Conservation (phyloP, 2,888 invertebrate species). For the Cataglyphis livida region DNA sequence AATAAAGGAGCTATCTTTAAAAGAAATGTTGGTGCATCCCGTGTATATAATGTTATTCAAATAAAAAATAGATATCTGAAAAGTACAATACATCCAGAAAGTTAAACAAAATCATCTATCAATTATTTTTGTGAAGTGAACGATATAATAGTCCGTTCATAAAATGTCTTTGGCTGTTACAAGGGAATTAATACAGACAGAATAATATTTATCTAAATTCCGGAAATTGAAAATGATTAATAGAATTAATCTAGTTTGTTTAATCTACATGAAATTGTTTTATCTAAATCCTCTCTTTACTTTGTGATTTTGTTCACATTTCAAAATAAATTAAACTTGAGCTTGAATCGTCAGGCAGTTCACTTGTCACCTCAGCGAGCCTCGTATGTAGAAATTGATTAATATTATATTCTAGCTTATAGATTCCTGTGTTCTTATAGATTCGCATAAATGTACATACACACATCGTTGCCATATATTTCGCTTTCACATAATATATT, state of each 20-base stretch:
- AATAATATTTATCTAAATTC: constrained; percentile 8
- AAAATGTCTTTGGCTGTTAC: neutral
- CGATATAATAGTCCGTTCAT: neutral
- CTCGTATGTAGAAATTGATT: constrained; percentile 52
- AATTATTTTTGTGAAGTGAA: neutral
- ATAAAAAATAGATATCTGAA: constrained; percentile 16
- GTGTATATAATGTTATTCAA: constrained; percentile 57
- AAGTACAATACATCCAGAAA: constrained; percentile 16
- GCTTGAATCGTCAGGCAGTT: constrained; percentile 54
- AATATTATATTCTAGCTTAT: constrained; percentile 63
- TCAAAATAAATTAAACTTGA: constrained; percentile 36
- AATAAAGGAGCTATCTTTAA: neutral
- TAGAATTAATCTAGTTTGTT: constrained; percentile 9
- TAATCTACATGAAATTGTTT: neutral
- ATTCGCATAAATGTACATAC: constrained; percentile 80
- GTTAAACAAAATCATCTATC: constrained; percentile 13
- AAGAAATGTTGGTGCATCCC: constrained; percentile 42
- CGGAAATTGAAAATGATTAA: neutral
- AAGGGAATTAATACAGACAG: neutral
- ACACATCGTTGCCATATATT: constrained; percentile 75
- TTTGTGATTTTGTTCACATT: constrained; percentile 2
- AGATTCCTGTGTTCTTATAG: constrained; percentile 68
- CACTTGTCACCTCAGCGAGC: constrained; percentile 39
- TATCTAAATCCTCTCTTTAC: neutral
- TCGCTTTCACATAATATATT: constrained; percentile 35